phyloP scores from a whole-genome alignment of 1,140 invertebrate species.

The Papilio helenus region DNA sequence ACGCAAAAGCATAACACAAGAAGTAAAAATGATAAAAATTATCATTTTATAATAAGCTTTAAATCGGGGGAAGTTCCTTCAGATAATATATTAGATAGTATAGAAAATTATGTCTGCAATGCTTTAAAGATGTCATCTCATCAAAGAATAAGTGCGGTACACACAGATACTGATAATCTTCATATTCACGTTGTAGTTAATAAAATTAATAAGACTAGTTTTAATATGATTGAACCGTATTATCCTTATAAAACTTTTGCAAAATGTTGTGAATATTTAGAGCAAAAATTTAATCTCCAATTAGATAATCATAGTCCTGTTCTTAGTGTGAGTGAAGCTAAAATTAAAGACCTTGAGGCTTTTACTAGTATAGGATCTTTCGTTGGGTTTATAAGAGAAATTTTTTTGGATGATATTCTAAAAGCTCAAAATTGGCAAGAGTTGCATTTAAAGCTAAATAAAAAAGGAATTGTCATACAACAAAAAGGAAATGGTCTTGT shows the following conservation, averaged over 20 bases:
- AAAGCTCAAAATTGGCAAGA: conserved; percentile 11
- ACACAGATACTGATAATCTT: conserved; percentile 11
- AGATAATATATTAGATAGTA: conserved; percentile 12
- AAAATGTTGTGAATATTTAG: conserved; percentile 12
- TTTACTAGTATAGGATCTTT: conserved; percentile 12
- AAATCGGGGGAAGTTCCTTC: conserved; percentile 10
- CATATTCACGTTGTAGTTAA: conserved; percentile 11
- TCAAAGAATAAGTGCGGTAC: conserved; percentile 11
- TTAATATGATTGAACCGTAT: conserved; percentile 12
- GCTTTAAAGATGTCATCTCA: conserved; percentile 11
- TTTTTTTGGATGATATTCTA: conserved; percentile 8
- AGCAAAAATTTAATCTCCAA: conserved; percentile 12
- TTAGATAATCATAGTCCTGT: conserved; percentile 11
- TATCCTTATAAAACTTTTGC: conserved; percentile 12
- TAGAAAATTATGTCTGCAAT: conserved; percentile 12
- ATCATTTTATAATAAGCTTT: conserved; percentile 12
- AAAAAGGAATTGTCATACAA: conserved; percentile 12
- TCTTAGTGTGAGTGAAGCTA: conserved; percentile 11
- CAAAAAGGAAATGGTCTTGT: conserved; percentile 11
- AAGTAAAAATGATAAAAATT: conserved; percentile 13
- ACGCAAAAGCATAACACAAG: conserved; percentile 11
- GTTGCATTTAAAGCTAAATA: conserved; percentile 12
- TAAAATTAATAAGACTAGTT: conserved; percentile 12
- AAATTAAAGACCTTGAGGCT: conserved; percentile 11
- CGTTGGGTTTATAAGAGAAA: conserved; percentile 11